Evolutionary conservation across 2,113 vertebrate genomes (phyloP).

Genomic region (Oreotrochilus melanogaster): DNA sequence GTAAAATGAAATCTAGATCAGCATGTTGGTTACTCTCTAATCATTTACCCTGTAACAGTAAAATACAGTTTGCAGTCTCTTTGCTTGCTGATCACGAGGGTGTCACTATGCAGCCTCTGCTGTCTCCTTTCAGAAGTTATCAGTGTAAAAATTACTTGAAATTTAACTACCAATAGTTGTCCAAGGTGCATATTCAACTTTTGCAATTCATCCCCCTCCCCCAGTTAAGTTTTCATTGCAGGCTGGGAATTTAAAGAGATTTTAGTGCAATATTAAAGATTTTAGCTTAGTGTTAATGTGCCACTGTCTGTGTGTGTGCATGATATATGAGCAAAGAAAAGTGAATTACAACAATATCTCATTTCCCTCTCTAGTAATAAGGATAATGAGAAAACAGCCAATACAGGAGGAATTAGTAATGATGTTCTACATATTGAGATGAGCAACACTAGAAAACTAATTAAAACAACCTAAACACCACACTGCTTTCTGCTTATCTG

Average conservation of each 20-base stretch:
- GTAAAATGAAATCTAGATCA: constrained; percentile 44
- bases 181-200: constrained; percentile 23
- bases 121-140: constrained; percentile 59
- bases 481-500: background rate
- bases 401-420: background rate
- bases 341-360: background rate
- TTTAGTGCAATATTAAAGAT: background rate
- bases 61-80: constrained; percentile 44
- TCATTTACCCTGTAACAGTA: constrained; percentile 44
- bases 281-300: background rate
- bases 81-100: constrained; percentile 44
- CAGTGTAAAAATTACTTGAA: constrained; percentile 55
- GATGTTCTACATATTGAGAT: background rate
- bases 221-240: background rate
- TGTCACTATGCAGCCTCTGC: constrained; percentile 47
- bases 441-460: background rate
- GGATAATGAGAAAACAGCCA: background rate
- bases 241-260: background rate
- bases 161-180: constrained; percentile 59
- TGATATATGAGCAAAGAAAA: background rate
- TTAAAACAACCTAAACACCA: background rate
- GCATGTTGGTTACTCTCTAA: constrained; percentile 57
- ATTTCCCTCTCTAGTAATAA: background rate
- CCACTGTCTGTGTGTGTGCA: background rate
- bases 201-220: background rate